Percentiles rank a stretch among this genome's conserved stretches.
These are phyloP conservation scores for Scartelaos histophorus DNA, from an alignment of 2,113 vertebrate genomes.

Conservation along the genomic window DNA sequence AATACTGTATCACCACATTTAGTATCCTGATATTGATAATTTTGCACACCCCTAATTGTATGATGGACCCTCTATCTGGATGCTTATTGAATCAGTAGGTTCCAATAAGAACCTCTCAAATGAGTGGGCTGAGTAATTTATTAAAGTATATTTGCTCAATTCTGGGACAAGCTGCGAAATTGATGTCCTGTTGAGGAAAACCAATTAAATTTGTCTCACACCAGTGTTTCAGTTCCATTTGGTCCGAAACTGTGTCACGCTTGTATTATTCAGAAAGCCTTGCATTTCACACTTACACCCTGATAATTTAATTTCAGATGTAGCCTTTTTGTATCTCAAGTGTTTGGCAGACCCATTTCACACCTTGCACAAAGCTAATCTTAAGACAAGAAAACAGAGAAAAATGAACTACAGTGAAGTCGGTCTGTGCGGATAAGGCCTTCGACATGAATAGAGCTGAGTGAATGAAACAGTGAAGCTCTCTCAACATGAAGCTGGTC, in stretches of 20 bases:
- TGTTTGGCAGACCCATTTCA: slow-evolving; percentile 35
- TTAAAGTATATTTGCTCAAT: slow-evolving; percentile 3
- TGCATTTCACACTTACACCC: slow-evolving; percentile 21
- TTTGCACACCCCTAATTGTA: too few relatives aligned
- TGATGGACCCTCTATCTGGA: background rate
- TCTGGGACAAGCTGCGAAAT: slow-evolving; percentile 29
- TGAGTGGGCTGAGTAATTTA: slow-evolving; percentile 2
- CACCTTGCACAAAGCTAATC: slow-evolving; percentile 24
- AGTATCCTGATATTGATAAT: too few relatives aligned
- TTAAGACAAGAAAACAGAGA: slow-evolving; percentile 24
- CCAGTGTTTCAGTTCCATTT: slow-evolving; percentile 16
- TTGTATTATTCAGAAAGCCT: background rate
- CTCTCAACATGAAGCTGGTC: background rate
- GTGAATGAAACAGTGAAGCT: slow-evolving; percentile 4
- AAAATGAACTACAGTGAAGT: slow-evolving; percentile 18
- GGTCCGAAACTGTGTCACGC: slow-evolving; percentile 7
- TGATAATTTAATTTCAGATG: slow-evolving; percentile 23
- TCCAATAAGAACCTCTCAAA: background rate
- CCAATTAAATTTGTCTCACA: slow-evolving; percentile 19
- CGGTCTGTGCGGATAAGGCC: background rate
- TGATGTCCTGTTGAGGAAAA: slow-evolving; percentile 28
- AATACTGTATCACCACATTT: too few relatives aligned
- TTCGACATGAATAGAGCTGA: slow-evolving; percentile 23
- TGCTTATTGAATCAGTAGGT: background rate
- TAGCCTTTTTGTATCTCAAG: slow-evolving; percentile 21